Percentiles rank a stretch among this genome's conserved stretches.
These are phyloP conservation scores for Neuroterus valhalla DNA, from an alignment of 1,140 invertebrate genomes.

Conservation along the genomic window DNA sequence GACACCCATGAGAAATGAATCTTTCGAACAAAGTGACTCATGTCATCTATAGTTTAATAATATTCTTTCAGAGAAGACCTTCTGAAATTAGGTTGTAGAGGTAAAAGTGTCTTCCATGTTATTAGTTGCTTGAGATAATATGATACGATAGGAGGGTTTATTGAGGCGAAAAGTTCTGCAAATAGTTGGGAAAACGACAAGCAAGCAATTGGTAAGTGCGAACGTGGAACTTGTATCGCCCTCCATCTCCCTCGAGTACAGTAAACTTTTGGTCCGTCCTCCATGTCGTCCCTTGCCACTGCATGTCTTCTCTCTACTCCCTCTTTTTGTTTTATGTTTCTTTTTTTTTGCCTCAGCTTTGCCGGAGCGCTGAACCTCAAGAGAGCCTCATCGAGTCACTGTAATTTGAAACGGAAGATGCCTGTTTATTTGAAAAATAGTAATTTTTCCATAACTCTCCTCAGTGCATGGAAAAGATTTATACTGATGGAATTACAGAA, in stretches of 20 bases:
- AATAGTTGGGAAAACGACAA: conserved; percentile 9
- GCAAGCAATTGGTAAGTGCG: conserved; percentile 35
- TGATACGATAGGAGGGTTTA: conserved; percentile 6
- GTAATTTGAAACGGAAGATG: conserved; percentile 1
- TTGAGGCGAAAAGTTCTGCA: conserved; percentile 11
- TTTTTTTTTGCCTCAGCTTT: conserved; percentile 8
- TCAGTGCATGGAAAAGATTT: too few species aligned
- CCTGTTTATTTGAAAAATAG: conserved; percentile 1
- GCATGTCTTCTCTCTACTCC: conserved; percentile 41
- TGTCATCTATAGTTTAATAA: too few species aligned
- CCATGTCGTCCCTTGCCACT: conserved; percentile 37
- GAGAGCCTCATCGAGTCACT: neutral
- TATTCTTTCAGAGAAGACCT: too few species aligned
- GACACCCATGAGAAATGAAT: too few species aligned
- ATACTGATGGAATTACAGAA: too few species aligned
- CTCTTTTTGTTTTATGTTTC: conserved; percentile 21
- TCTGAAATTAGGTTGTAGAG: neutral
- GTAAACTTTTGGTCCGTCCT: conserved; percentile 40
- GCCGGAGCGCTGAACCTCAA: neutral
- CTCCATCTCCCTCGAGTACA: conserved; percentile 38
- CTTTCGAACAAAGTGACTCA: too few species aligned
- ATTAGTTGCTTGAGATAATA: neutral
- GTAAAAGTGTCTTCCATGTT: neutral
- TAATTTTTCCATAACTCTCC: neutral
- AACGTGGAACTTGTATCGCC: conserved; percentile 30